Conservation (phyloP, 2,113 vertebrate genomes). For the Egretta garzetta region DNA sequence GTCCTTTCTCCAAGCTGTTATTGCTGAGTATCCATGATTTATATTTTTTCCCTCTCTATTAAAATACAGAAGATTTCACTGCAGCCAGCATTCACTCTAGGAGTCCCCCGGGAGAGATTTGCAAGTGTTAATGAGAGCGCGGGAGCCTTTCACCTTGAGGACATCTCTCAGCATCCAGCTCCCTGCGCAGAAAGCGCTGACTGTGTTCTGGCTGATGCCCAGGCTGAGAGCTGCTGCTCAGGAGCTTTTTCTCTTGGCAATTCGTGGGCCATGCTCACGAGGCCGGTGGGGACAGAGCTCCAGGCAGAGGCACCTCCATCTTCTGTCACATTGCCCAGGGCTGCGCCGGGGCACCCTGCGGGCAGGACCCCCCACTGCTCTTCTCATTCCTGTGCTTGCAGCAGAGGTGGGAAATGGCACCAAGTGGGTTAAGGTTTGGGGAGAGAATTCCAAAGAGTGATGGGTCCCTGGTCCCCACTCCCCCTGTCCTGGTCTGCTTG, state of each 20-base stretch:
- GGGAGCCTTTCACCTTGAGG: slow-evolving; percentile 36
- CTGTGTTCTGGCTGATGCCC: neutral
- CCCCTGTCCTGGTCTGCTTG: neutral
- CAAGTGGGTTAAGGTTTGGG: neutral
- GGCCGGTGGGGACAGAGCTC: neutral
- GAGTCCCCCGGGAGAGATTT: neutral
- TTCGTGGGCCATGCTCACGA: accelerated
- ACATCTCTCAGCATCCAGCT: neutral
- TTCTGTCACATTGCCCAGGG: accelerated
- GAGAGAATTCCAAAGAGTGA: neutral
- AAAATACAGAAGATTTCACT: neutral
- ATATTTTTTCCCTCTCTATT: neutral
- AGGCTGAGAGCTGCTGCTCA: neutral
- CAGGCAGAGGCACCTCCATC: neutral
- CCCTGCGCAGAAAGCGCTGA: neutral
- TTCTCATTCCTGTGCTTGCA: neutral
- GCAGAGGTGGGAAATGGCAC: neutral
- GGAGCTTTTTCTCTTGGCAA: neutral
- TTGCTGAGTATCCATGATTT: neutral
- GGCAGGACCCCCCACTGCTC: neutral
- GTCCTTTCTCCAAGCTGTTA: neutral
- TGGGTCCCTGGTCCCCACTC: neutral
- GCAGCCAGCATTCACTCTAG: neutral
- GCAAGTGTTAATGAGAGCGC: slow-evolving; percentile 8
- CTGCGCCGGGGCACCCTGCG: neutral